Evolutionary conservation across 1,140 invertebrate genomes (phyloP), one percentile per base, ranked within the genome.

Genomic region (Ceratina japonica): DNA sequence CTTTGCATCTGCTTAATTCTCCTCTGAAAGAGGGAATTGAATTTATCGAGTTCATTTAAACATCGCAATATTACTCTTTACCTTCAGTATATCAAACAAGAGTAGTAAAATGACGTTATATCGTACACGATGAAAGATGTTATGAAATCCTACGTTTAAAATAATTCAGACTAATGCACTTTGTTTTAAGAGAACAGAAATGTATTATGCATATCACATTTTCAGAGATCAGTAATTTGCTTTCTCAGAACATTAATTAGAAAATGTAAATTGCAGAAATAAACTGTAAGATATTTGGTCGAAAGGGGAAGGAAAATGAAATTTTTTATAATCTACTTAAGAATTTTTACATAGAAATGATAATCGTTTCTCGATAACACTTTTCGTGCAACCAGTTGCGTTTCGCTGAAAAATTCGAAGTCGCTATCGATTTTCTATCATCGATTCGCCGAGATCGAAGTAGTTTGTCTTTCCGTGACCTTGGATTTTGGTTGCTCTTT

Each of bases 1-100:
- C 52, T 71, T 66, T 66, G 64, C 64, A 52, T 59, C n/a, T 16
- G 5, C 10, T 70, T 37, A 70, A 70, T 44, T 44, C 27, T 58
- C 22, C 16, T 22, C 51, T 44, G 54, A 8, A 49, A 24, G 31
- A 15, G 56, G 7, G 44, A 71, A 71, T 71, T 71, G 18, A 44
- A 71, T 71, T 71, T 44, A 71, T 3, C 15, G 5, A 44, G 20
- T 37, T 44, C 0, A 22, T 18, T 59, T 44, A 4, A 24, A 44
- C 3, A 22, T 58, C n/a, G 8, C n/a, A 37, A 58, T 58, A 58
- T 58, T 56, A 37, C 7, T 20, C 24, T 18, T 13, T 22, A 20
- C 13, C n/a, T n/a, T n/a, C n/a, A n/a, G n/a, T n/a, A n/a, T n/a
- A n/a, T n/a, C n/a, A n/a, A n/a, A n/a, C n/a, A n/a, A n/a, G n/a